A percentile compares a stretch with the other conserved stretches of the same genome.
Conservation (phyloP, 1,140 invertebrate genomes). For the Hylaeus anthracinus region DNA sequence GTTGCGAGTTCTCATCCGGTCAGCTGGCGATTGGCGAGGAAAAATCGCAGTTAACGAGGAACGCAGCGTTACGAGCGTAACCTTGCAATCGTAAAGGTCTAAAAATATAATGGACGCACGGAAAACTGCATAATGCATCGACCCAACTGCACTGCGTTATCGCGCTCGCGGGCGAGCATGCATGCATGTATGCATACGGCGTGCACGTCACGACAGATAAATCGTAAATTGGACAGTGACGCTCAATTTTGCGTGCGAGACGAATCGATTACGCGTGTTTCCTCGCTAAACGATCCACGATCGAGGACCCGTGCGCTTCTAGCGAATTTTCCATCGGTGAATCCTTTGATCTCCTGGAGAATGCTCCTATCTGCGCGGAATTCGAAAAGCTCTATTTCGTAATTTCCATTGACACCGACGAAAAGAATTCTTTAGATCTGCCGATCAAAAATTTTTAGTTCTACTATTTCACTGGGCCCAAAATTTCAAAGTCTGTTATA, state of each 20-base stretch:
- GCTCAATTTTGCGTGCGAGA: slow-evolving; percentile 54
- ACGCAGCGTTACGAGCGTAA: slow-evolving; percentile 39
- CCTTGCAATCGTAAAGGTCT: slow-evolving; percentile 66
- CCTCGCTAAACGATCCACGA: neutral
- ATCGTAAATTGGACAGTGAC: slow-evolving; percentile 72
- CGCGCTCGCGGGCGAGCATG: slow-evolving; percentile 42
- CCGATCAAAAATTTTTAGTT: no score
- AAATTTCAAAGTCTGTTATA: no score
- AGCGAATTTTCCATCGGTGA: neutral
- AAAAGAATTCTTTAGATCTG: no score
- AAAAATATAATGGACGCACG: slow-evolving; percentile 70
- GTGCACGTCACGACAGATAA: slow-evolving; percentile 66
- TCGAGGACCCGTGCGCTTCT: neutral
- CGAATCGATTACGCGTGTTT: neutral
- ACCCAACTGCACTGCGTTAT: slow-evolving; percentile 55
- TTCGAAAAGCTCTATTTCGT: no score
- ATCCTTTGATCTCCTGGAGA: neutral
- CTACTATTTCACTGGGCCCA: no score
- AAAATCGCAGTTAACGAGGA: slow-evolving; percentile 49
- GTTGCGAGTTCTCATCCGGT: slow-evolving; percentile 3
- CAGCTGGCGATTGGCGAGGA: slow-evolving; percentile 21
- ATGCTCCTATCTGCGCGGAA: no score
- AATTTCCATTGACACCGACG: no score
- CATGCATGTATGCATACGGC: slow-evolving; percentile 50
- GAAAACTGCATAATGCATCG: slow-evolving; percentile 66